These are phyloP conservation scores for Ctenochaetus hawaiiensis DNA, from an alignment of 2,797 vertebrate species.

Conservation along the genomic window DNA sequence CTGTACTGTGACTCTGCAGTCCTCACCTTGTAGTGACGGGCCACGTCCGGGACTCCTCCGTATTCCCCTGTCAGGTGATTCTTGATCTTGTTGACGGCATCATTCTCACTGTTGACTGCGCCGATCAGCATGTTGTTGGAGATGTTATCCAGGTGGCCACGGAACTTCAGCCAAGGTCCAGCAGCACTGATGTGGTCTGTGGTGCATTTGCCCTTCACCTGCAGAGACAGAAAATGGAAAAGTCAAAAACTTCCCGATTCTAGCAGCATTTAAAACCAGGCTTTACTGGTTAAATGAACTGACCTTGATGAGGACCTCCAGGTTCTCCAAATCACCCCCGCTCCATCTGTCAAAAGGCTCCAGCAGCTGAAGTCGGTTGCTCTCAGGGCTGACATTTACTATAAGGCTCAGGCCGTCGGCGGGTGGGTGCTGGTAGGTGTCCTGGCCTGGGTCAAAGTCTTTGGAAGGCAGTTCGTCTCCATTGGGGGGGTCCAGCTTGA, in stretches of 20 bases:
- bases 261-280: background rate
- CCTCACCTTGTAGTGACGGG: constrained; percentile 94
- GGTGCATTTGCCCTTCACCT: constrained; percentile 98
- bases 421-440: constrained; percentile 97
- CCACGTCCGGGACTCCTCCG: constrained; percentile 93
- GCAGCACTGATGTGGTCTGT: constrained; percentile 98
- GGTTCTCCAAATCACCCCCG: constrained; percentile 89
- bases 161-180: constrained; percentile 97
- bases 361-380: constrained; percentile 94
- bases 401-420: constrained; percentile 78
- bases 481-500: constrained; percentile 90
- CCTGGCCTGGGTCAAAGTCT: constrained; percentile 95
- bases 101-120: constrained; percentile 93
- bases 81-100: constrained; percentile 92
- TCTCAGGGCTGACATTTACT: constrained; percentile 92
- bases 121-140: constrained; percentile 98
- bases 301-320: constrained; percentile 96
- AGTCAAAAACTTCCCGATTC: background rate
- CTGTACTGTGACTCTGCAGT: background rate
- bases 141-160: constrained; percentile 97
- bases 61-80: constrained; percentile 91
- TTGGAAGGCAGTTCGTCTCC: constrained; percentile 92
- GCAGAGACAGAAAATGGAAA: constrained; percentile 73
- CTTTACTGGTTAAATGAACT: constrained; percentile 10
- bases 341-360: constrained; percentile 95